Base-by-base conservation (phyloP, 1,140 invertebrate species). In the Globodera rostochiensis region DNA sequence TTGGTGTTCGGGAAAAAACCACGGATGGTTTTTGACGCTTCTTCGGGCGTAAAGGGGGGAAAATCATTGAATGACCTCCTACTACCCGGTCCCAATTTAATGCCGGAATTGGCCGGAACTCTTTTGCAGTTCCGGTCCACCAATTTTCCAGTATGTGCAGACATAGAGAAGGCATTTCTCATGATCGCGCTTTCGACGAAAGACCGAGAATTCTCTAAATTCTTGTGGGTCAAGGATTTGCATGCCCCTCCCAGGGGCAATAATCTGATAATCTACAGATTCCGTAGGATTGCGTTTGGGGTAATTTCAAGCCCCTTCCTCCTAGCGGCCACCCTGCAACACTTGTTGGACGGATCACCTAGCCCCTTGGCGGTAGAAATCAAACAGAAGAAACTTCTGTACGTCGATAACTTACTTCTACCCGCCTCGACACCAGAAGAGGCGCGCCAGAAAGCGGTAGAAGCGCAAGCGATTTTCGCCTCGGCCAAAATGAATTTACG, bases 141-240 rank as follows among this genome's bases (percentile, higher is more conserved):
- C 25, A 79, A 79, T 25, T 53, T 8, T n/a, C n/a, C 64, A 1
- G 53, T 67, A 0, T 57, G 49, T 1, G 57, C 53, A 8, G 80
- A 82, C 66, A 73, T 82, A 6, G 80, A 82, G 13, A 74, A 84
- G 2, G 80, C 80, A 0, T 82, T 82, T 83, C 50, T 83, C 4
- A 45, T 49, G 66, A 25, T 82, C 6, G 11, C 19, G 19, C 19
- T 82, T 6, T 45, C 49, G 9, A 45, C 9, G 0, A 66, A 46
- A 1, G 79, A 82, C 9, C 67, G 77, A 3, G 80, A 82, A 25
- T 66, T 50, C 19, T 19, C 49, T 1, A 36, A 67, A 83, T 83
- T 82, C 21, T 1, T 82, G 4, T 82, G 69, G 80, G 13, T 67
- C 6, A 82, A 82, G 74, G 80, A 82, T 50, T n/a, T 25, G 0